These are phyloP conservation scores for Metellina segmentata DNA, from an alignment of 2,888 invertebrate genomes.

Conservation along the genomic window DNA sequence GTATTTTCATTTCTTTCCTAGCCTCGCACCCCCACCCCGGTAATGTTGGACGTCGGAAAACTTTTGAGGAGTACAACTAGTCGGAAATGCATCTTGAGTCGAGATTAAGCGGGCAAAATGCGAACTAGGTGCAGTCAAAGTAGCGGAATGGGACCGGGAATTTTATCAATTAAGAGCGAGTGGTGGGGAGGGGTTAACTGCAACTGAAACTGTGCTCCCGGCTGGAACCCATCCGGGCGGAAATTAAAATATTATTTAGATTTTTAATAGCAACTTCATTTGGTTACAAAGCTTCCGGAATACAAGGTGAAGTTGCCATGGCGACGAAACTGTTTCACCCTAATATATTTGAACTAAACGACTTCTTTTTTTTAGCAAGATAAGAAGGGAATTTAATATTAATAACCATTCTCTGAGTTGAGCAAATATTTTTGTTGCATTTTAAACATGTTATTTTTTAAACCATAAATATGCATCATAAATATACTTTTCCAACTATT, in stretches of 20 bases:
- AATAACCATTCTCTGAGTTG: no score
- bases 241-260: constrained; percentile 8
- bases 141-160: not conserved
- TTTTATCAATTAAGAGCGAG: not conserved
- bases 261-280: constrained; percentile 6
- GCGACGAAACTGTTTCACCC: not conserved
- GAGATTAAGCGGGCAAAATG: not conserved
- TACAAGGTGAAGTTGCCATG: not conserved
- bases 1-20: constrained; percentile 6
- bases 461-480: no score
- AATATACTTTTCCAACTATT: no score
- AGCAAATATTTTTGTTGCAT: no score
- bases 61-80: constrained; percentile 6
- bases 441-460: no score
- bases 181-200: not conserved
- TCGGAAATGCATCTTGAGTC: not conserved
- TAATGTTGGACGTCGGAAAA: not conserved
- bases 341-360: not conserved
- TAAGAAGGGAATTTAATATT: not conserved
- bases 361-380: not conserved
- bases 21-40: no score
- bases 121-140: no score
- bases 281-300: constrained; percentile 1
- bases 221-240: not conserved
- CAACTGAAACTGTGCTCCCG: not conserved